Evolutionary conservation across 2,113 vertebrate genomes (phyloP), one percentile per base, ranked within the genome.

Genomic region (Mixornis gularis): DNA sequence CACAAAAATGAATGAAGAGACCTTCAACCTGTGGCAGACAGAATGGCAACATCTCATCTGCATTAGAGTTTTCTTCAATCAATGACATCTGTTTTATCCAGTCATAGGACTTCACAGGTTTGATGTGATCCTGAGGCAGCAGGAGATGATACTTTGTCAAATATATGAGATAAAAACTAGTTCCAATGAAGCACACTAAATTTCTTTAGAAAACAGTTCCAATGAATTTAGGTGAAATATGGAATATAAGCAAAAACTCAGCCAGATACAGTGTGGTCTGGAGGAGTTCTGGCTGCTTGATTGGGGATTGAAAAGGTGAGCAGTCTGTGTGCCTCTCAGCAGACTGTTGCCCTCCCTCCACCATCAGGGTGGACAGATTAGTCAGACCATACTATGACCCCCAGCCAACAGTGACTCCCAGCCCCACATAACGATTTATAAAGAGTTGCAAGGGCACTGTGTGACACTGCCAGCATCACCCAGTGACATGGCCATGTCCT

Each of bases 341-440:
- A 66, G 58, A 79, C 16, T 38, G 38, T 43, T 49, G 55, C 34
- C 38, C 72, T 63, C 69, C 56, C 36, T 81, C 34, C 4, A 4
- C 43, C 64, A 17, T 6, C 72, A 17, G 48, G 44, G 22, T 27
- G 17, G 22, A 21, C 1, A 1, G 26, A 49, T 46, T 25, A 36
- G 22, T n/a, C 29, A 17, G 5, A 21, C 56, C 62, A 60, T 0
- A 0, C 48, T 36, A 43, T 52, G 14, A 46, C 18, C 27, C 55
- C 30, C 13, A 4, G 70, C 84, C 78, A 72, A 3, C 38, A 29
- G 32, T 14, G 30, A 25, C 51, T 85, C 51, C 90, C 4, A 1
- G 26, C 41, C 62, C 41, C 5, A 1, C 7, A 4, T 1, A 27
- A 59, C 0, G 0, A 36, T 49, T 79, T 21, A 55, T 5, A 20